Conservation (phyloP, 2,797 vertebrate genomes). For the Fistularia commersonii region DNA sequence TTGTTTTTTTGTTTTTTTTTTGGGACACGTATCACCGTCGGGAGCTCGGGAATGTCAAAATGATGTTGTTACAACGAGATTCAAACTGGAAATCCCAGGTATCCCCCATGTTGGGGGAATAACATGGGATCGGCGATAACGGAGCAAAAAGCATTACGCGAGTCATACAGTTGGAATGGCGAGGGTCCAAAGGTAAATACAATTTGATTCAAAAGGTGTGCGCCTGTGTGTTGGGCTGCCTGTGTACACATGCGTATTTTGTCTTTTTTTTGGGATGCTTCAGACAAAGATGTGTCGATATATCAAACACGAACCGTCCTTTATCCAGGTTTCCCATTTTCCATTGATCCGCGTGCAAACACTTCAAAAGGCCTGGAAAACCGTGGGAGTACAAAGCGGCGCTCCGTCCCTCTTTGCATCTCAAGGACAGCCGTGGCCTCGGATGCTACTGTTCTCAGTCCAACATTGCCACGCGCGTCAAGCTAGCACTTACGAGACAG, state of each 20-base stretch:
- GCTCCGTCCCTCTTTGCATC: constrained; percentile 35
- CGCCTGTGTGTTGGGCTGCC: background rate
- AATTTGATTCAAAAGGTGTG: background rate
- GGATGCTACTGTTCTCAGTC: constrained; percentile 30
- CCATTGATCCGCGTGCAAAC: constrained; percentile 43
- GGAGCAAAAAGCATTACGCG: too few species aligned
- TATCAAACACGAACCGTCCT: constrained; percentile 46
- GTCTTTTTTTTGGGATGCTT: constrained; percentile 22
- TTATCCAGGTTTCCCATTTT: constrained; percentile 47
- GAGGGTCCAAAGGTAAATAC: too few species aligned
- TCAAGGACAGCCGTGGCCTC: constrained; percentile 42
- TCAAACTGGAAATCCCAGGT: too few species aligned
- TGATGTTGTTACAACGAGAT: too few species aligned
- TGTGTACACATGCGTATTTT: constrained; percentile 5
- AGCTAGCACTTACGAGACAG: constrained; percentile 22
- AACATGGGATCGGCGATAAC: too few species aligned
- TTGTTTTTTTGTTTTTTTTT: too few species aligned
- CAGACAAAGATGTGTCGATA: constrained; percentile 60
- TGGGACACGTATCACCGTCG: too few species aligned
- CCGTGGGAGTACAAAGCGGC: constrained; percentile 53
- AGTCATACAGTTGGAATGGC: too few species aligned
- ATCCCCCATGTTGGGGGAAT: too few species aligned
- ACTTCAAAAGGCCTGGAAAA: constrained; percentile 46
- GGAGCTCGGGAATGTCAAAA: too few species aligned
- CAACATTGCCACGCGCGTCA: constrained; percentile 30